Percentiles rank a stretch among this genome's conserved stretches.
These are phyloP conservation scores for Cossypha niveicapilla DNA, from an alignment of 2,797 vertebrate genomes.

Conservation along the genomic window DNA sequence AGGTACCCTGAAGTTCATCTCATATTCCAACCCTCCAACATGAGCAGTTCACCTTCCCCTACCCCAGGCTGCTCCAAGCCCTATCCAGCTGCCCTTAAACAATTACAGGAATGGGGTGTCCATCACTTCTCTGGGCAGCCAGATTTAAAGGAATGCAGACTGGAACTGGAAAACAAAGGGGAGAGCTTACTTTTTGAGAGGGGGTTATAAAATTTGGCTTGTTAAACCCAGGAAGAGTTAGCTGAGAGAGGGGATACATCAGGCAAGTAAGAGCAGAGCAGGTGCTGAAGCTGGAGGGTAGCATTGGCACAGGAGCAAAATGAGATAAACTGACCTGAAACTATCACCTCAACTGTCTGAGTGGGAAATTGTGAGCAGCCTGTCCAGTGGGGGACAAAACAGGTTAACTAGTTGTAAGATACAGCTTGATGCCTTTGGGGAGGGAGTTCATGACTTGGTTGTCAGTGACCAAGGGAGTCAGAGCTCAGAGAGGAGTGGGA, in stretches of 20 bases:
- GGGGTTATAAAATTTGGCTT: not conserved
- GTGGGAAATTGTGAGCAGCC: not conserved
- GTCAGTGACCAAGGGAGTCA: not conserved
- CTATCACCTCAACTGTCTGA: not conserved
- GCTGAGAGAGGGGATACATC: not conserved
- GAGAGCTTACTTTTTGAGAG: not conserved
- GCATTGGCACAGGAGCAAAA: not conserved
- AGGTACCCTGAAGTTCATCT: not conserved
- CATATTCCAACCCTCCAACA: fast-evolving
- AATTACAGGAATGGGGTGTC: no score
- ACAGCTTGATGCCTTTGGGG: not conserved
- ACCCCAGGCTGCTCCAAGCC: not conserved
- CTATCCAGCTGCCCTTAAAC: not conserved
- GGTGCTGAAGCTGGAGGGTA: not conserved
- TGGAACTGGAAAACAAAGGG: not conserved
- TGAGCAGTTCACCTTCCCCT: not conserved
- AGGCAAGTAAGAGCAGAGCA: not conserved
- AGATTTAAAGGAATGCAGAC: not conserved
- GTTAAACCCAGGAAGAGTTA: not conserved
- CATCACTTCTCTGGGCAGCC: not conserved
- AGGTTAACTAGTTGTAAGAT: not conserved
- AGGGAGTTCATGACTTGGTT: not conserved
- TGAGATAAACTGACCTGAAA: not conserved
- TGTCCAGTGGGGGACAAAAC: not conserved
- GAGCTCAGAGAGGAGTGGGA: not conserved